phyloP scores from a whole-genome alignment of 2,113 vertebrate genomes.

The Neofelis nebulosa region DNA sequence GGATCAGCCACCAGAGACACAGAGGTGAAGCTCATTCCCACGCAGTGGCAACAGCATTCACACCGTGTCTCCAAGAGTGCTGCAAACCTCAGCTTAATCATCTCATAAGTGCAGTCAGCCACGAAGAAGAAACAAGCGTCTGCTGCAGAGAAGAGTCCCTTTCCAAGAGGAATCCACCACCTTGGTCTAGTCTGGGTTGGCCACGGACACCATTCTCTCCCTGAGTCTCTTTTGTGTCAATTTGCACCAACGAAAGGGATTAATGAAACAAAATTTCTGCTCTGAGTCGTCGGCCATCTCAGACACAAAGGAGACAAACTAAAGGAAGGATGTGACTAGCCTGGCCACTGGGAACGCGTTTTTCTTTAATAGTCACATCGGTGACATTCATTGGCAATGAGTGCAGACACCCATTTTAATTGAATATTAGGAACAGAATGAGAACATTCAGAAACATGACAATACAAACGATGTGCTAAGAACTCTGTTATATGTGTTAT shows the following conservation, averaged over 20 bases:
- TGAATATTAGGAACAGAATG: background rate
- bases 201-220: background rate
- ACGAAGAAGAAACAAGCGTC: background rate
- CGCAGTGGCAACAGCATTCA: background rate
- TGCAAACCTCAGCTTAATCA: background rate
- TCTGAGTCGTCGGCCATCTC: background rate
- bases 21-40: background rate
- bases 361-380: background rate
- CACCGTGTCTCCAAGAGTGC: background rate
- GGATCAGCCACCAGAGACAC: background rate
- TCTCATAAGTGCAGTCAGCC: background rate
- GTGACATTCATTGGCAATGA: background rate
- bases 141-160: background rate
- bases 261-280: slow-evolving; percentile 21
- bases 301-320: background rate
- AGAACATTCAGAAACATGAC: background rate
- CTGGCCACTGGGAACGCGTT: background rate
- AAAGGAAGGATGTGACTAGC: background rate
- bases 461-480: background rate
- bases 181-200: background rate
- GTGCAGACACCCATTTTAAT: background rate
- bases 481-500: background rate
- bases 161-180: background rate
- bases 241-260: background rate
- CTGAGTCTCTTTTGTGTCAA: background rate